These are phyloP conservation scores for Penaeus japonicus DNA, from an alignment of 1,140 invertebrate genomes.

Conservation along the genomic window DNA sequence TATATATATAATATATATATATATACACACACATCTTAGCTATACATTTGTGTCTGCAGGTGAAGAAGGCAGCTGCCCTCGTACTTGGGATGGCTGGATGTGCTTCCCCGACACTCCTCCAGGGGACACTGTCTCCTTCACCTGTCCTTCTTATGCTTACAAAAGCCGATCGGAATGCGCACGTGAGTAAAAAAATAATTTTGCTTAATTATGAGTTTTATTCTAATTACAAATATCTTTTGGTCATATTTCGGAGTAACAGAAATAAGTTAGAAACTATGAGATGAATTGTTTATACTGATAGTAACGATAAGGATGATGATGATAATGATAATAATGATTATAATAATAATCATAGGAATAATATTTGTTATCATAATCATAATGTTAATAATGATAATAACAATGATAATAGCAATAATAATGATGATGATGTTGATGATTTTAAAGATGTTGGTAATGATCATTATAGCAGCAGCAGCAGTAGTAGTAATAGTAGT, in stretches of 20 bases:
- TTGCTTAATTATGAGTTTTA: background rate
- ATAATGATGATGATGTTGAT: no score
- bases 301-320: background rate
- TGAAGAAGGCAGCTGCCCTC: background rate
- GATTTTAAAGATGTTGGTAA: no score
- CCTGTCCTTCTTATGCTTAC: conserved; percentile 26
- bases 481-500: no score
- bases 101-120: background rate
- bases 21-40: no score
- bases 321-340: no score
- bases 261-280: no score
- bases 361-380: no score
- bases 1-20: background rate
- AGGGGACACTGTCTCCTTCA: background rate
- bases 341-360: background rate
- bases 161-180: conserved; percentile 35
- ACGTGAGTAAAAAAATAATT: background rate
- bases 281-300: background rate
- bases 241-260: no score
- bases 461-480: no score
- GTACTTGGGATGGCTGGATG: conserved; percentile 42
- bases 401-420: no score
- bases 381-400: no score
- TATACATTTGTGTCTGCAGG: background rate
- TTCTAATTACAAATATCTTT: background rate